phyloP scores from a whole-genome alignment of 1,140 invertebrate species.

The Leptoteleia sp. region DNA sequence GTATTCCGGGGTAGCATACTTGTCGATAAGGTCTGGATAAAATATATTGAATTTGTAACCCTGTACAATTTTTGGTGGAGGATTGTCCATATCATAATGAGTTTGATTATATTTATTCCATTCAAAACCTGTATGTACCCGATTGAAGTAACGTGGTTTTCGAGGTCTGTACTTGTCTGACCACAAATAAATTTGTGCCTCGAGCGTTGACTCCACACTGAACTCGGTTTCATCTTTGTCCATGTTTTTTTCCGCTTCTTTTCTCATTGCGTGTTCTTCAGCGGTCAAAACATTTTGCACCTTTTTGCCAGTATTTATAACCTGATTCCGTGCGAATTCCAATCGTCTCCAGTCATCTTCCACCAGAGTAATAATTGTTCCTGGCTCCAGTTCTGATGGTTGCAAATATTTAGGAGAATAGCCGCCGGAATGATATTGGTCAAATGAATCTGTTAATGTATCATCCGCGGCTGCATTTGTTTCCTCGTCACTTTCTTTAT shows the following conservation, averaged over 20 bases:
- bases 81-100: constrained; percentile 99
- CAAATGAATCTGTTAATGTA: constrained; percentile 84
- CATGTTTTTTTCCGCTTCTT: constrained; percentile 94
- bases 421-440: constrained; percentile 88
- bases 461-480: constrained; percentile 75
- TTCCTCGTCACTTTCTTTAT: constrained; percentile 15
- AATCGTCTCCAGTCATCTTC: constrained; percentile 90
- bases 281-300: constrained; percentile 82
- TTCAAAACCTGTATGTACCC: constrained; percentile 97
- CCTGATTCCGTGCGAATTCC: constrained; percentile 86
- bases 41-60: constrained; percentile 99
- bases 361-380: constrained; percentile 89
- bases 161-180: constrained; percentile 98
- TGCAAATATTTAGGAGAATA: constrained; percentile 92
- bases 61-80: constrained; percentile 99
- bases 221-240: constrained; percentile 94
- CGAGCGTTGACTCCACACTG: constrained; percentile 93
- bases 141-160: constrained; percentile 99
- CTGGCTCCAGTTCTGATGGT: constrained; percentile 88
- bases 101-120: constrained; percentile 99
- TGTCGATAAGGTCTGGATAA: constrained; percentile 99
- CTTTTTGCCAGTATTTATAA: constrained; percentile 82
- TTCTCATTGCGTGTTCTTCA: constrained; percentile 85
- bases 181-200: constrained; percentile 95
- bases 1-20: constrained; percentile 95